Conservation (phyloP, 2,797 vertebrate genomes). For the Manis pentadactyla region DNA sequence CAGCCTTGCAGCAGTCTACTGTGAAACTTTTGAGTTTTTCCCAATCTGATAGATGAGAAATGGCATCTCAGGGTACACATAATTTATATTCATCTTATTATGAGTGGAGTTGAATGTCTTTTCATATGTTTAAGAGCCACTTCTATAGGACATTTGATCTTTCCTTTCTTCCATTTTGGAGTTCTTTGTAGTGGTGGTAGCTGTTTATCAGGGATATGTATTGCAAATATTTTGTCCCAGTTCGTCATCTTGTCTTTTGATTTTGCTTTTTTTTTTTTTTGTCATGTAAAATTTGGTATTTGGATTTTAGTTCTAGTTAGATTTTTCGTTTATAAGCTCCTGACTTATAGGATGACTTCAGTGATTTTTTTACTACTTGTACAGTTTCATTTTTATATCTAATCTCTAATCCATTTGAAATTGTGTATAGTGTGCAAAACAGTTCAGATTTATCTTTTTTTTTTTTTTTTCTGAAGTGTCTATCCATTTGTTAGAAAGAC, state of each 20-base stretch:
- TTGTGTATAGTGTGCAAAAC: not conserved
- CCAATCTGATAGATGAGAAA: not conserved
- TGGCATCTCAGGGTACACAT: not conserved
- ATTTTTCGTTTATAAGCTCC: not conserved
- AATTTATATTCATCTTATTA: constrained; percentile 20
- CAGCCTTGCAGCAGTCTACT: not conserved
- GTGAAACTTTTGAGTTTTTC: not conserved
- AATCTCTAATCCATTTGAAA: not conserved
- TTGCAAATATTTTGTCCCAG: not conserved
- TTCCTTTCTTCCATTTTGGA: not conserved
- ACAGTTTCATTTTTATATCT: not conserved
- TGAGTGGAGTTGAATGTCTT: not conserved
- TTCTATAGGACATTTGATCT: not conserved
- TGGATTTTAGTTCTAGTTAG: not conserved
- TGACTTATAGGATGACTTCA: not conserved
- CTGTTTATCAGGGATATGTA: not conserved
- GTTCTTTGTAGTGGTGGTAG: not conserved
- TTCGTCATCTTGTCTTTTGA: not conserved
- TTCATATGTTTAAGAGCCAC: not conserved
- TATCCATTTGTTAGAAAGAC: not conserved
- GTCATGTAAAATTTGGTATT: not conserved
- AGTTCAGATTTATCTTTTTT: not conserved
- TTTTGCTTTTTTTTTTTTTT: not conserved
- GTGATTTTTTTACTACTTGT: not conserved
- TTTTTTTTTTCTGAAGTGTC: not conserved